phyloP scores from a whole-genome alignment of 2,113 vertebrate genomes.

The Dipodomys stephensi region DNA sequence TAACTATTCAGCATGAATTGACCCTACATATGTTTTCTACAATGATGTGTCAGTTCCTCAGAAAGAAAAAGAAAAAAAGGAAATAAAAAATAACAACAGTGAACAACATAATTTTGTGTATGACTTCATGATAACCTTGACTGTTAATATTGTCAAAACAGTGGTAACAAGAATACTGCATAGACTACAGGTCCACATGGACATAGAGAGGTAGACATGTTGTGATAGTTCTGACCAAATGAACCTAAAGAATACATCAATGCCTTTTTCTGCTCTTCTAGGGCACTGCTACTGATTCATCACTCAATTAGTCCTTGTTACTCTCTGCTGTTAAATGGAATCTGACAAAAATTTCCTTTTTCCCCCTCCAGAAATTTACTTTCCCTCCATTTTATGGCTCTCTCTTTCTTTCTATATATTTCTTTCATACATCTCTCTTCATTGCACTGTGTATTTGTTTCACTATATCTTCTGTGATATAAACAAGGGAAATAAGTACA shows the following conservation, averaged over 20 bases:
- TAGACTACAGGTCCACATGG: background rate
- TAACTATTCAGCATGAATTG: slow-evolving; percentile 90
- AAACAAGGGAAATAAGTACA: background rate
- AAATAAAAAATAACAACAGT: slow-evolving; percentile 66
- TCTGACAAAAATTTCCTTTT: background rate
- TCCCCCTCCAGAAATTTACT: background rate
- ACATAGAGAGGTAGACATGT: background rate
- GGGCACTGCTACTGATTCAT: background rate
- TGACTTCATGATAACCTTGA: slow-evolving; percentile 46
- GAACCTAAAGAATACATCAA: background rate
- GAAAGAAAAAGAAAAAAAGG: slow-evolving; percentile 73
- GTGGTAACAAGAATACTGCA: background rate
- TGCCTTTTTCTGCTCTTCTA: background rate
- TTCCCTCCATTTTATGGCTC: background rate
- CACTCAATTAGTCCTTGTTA: background rate
- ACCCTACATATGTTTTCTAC: slow-evolving; percentile 89
- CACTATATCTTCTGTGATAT: background rate
- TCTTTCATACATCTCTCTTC: background rate
- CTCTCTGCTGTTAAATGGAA: background rate
- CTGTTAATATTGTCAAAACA: slow-evolving; percentile 47
- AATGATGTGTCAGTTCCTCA: slow-evolving; percentile 85
- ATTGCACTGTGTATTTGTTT: background rate
- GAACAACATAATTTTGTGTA: background rate
- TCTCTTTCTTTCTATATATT: too few species aligned
- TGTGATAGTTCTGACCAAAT: background rate